These are phyloP conservation scores for Sinocyclocheilus rhinocerous DNA, from an alignment of 2,113 vertebrate species.

Conservation along the genomic window DNA sequence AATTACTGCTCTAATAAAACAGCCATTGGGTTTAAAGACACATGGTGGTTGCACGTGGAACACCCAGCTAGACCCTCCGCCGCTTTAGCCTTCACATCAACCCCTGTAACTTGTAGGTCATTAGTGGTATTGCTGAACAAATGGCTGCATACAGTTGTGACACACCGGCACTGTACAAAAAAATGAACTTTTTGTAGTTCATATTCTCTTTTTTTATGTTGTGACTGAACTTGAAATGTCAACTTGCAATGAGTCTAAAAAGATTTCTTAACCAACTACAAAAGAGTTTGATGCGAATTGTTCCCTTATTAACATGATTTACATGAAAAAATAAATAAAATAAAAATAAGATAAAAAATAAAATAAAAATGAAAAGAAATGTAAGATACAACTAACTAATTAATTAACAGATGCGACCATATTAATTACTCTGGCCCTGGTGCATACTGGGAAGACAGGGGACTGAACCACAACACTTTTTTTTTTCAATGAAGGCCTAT, in stretches of 20 bases:
- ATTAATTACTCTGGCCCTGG: neutral
- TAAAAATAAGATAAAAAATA: neutral
- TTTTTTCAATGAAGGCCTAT: too few species aligned
- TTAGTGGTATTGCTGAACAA: slow-evolving; percentile 29
- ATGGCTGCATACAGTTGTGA: neutral
- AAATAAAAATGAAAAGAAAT: neutral
- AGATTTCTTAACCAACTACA: neutral
- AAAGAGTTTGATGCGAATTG: neutral
- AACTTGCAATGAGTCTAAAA: neutral
- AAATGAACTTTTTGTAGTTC: neutral
- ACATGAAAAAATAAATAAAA: neutral
- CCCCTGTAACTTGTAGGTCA: slow-evolving; percentile 13
- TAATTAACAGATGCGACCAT: neutral
- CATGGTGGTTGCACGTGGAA: slow-evolving; percentile 44
- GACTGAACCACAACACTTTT: too few species aligned
- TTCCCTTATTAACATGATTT: neutral
- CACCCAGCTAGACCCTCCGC: slow-evolving; percentile 49
- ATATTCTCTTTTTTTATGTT: neutral
- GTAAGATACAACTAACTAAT: neutral
- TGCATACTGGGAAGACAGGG: neutral
- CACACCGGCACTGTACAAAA: neutral
- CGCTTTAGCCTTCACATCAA: slow-evolving; percentile 9
- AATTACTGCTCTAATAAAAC: slow-evolving; percentile 70
- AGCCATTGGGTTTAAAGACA: slow-evolving; percentile 41
- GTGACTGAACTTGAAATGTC: neutral